Base-by-base conservation (phyloP, 2,113 vertebrate genomes). In the Labeo catla region DNA sequence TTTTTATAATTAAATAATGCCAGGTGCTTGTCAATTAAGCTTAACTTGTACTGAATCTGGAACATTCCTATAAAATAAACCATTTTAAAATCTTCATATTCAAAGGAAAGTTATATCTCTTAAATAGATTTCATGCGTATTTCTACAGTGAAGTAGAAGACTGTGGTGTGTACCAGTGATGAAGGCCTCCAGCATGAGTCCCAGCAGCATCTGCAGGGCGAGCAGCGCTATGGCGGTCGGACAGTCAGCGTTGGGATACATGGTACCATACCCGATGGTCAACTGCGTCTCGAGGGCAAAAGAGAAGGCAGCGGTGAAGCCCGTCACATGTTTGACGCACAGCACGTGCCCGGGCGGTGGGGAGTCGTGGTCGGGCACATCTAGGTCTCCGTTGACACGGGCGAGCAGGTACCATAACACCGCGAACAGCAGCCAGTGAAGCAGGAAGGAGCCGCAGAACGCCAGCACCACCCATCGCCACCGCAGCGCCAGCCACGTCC, bases 241-340 rank as follows among this genome's bases (percentile, higher is more conserved):
- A 90, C 98, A 99, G 84, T 99, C 97, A 76, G 98, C 97, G 3
- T 97, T 99, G 83, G 98, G 98, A 89, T 97, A 99, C 98, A 99
- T 99, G 88, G 97, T 99, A 86, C 98, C 98, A 0, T 99, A 99
- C 74, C 98, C 98, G 28, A 99, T 99, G 12, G 98, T 99, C 90
- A 99, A 95, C 92, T 99, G 98, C 0, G 98, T 99, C 93, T 99
- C 98, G 95, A 99, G 92, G 0, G 98, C 98, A 89, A 99, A 99
- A 45, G 98, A 99, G 91, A 99, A 99, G 3, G 98, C 98, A 10
- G 97, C 97, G 66, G 97, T 97, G 89, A 99, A 99, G 79, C 97
- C 98, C 72, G 96, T 99, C 90, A 99, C 97, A 86, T 99, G 95
- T 91, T 98, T 99, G 84, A 99, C 98, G 85, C 98, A 99, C 86